Conservation (phyloP, 2,888 invertebrate species). For the Nemurella pictetii region DNA sequence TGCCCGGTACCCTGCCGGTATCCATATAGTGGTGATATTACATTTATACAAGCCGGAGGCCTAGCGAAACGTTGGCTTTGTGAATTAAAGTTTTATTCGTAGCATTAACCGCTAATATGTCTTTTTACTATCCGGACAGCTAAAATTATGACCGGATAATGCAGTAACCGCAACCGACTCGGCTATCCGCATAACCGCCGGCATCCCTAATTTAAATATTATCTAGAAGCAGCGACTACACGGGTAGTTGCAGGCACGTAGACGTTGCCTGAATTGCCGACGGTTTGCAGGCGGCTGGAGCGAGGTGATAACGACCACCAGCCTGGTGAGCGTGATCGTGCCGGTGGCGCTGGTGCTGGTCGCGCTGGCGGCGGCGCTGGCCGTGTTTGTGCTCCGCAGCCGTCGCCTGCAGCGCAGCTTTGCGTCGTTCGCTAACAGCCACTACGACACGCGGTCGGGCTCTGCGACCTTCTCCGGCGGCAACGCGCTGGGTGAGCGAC, state of each 20-base stretch:
- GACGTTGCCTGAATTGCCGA: neutral
- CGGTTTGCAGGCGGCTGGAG: conserved; percentile 39
- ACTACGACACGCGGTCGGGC: conserved; percentile 84
- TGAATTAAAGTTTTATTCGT: too few species aligned
- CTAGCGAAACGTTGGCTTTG: too few species aligned
- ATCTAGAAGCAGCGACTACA: too few species aligned
- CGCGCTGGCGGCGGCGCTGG: conserved; percentile 61
- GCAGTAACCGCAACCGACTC: too few species aligned
- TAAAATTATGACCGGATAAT: too few species aligned
- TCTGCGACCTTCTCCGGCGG: conserved; percentile 79
- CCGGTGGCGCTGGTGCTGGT: conserved; percentile 60
- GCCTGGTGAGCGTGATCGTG: conserved; percentile 56
- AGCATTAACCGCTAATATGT: too few species aligned
- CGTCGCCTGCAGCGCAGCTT: conserved; percentile 76
- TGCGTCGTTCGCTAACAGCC: conserved; percentile 78
- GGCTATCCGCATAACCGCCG: too few species aligned
- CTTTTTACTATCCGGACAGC: too few species aligned
- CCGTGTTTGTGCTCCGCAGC: conserved; percentile 68
- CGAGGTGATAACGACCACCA: conserved; percentile 44
- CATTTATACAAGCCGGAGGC: too few species aligned
- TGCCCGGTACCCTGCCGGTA: too few species aligned
- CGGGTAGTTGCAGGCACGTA: neutral
- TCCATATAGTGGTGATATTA: too few species aligned
- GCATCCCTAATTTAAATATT: too few species aligned
- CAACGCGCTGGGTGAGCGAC: conserved; percentile 65